phyloP scores from a whole-genome alignment of 2,888 invertebrate species.

The Polyommatus icarus region DNA sequence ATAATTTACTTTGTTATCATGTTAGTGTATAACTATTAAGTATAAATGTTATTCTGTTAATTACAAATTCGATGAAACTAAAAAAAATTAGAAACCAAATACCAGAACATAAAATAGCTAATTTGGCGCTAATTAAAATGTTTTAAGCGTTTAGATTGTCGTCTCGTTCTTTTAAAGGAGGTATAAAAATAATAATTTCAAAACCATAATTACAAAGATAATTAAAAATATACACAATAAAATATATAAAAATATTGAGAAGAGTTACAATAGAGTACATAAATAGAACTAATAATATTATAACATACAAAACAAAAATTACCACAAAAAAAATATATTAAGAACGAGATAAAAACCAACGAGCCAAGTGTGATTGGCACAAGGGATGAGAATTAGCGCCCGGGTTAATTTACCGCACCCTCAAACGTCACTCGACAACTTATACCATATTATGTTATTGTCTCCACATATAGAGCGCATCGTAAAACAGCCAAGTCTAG shows the following conservation, averaged over 20 bases:
- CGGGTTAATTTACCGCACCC: constrained; percentile 52
- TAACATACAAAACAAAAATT: constrained; percentile 38
- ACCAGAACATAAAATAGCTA: constrained; percentile 46
- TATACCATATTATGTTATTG: constrained; percentile 44
- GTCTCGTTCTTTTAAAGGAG: constrained; percentile 49
- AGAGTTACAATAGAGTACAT: constrained; percentile 35
- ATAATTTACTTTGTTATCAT: background rate
- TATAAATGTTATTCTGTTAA: background rate
- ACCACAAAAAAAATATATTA: constrained; percentile 33
- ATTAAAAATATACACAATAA: constrained; percentile 28
- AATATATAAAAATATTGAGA: constrained; percentile 35
- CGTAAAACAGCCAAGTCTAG: constrained; percentile 70
- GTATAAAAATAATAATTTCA: constrained; percentile 34
- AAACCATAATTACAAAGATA: constrained; percentile 34
- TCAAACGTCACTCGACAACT: constrained; percentile 44
- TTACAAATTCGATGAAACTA: constrained; percentile 25
- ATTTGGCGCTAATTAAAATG: constrained; percentile 42
- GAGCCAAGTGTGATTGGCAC: constrained; percentile 39
- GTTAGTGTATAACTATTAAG: background rate
- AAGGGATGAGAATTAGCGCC: constrained; percentile 36
- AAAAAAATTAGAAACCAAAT: constrained; percentile 38
- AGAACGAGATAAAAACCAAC: constrained; percentile 58
- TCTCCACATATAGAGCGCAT: constrained; percentile 60
- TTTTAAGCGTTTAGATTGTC: constrained; percentile 48
- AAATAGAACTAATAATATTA: constrained; percentile 39